Conservation (phyloP, 2,113 vertebrate genomes). For the Poecile atricapillus region DNA sequence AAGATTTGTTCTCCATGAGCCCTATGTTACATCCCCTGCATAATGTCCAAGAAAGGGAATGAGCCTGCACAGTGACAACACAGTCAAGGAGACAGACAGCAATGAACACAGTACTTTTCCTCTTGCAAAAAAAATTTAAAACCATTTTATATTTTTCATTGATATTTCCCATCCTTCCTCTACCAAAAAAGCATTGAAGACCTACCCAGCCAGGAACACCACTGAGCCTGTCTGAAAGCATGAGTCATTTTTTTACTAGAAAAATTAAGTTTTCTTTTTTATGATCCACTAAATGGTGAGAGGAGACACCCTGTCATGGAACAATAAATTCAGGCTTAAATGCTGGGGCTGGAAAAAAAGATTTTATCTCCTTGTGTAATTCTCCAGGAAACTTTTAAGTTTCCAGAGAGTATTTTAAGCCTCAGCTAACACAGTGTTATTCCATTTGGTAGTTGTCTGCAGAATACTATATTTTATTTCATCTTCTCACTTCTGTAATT, state of each 20-base stretch:
- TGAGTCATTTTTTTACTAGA: neutral
- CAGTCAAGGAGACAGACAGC: neutral
- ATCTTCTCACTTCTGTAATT: neutral
- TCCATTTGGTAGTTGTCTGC: neutral
- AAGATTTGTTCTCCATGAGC: neutral
- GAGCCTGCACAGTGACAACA: neutral
- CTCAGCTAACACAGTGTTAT: neutral
- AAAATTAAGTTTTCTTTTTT: constrained; percentile 27
- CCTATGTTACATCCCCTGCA: neutral
- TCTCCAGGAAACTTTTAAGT: constrained; percentile 14
- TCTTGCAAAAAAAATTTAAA: neutral
- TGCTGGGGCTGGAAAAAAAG: neutral
- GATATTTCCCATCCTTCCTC: neutral
- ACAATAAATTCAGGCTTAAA: constrained; percentile 29
- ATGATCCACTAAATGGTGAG: neutral
- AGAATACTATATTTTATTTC: neutral
- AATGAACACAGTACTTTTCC: neutral
- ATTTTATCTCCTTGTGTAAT: neutral
- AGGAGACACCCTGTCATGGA: neutral
- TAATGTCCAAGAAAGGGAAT: neutral
- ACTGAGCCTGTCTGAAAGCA: neutral
- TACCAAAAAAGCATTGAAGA: neutral
- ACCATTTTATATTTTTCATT: neutral
- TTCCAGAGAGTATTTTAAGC: neutral
- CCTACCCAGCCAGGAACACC: neutral